A percentile compares a stretch with the other conserved stretches of the same genome.
Evolutionary conservation across 2,113 vertebrate species (phyloP).

Genomic region (Eretmochelys imbricata): DNA sequence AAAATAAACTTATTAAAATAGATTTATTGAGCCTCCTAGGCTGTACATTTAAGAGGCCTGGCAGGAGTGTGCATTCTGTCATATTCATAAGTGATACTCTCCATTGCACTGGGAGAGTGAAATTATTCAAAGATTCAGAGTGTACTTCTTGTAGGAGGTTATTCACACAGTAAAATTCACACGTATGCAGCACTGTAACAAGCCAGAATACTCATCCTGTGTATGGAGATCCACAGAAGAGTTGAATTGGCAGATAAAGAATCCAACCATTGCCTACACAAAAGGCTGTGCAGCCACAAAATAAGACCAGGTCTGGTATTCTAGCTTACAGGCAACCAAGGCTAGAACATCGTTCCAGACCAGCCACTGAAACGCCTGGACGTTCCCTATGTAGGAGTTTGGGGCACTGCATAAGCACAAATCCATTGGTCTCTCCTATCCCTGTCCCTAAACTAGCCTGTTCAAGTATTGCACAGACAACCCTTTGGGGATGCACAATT

Average conservation of each 20-base stretch:
- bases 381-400: neutral
- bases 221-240: neutral
- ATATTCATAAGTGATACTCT: neutral
- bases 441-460: accelerated
- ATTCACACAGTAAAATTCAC: neutral
- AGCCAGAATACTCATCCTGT: neutral
- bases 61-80: neutral
- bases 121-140: neutral
- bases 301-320: neutral
- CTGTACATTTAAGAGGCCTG: neutral
- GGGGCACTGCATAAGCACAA: neutral
- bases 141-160: neutral
- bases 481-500: neutral
- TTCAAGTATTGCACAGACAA: accelerated
- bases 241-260: neutral
- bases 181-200: neutral
- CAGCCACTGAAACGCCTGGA: neutral
- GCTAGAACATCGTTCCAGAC: neutral
- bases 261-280: neutral
- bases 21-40: neutral
- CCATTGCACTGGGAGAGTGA: neutral
- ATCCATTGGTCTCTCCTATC: neutral
- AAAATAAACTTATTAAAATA: neutral
- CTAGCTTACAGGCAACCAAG: neutral
- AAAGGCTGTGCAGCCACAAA: neutral